Evolutionary conservation across 2,888 invertebrate species (phyloP).

Genomic region (Serripes groenlandicus): DNA sequence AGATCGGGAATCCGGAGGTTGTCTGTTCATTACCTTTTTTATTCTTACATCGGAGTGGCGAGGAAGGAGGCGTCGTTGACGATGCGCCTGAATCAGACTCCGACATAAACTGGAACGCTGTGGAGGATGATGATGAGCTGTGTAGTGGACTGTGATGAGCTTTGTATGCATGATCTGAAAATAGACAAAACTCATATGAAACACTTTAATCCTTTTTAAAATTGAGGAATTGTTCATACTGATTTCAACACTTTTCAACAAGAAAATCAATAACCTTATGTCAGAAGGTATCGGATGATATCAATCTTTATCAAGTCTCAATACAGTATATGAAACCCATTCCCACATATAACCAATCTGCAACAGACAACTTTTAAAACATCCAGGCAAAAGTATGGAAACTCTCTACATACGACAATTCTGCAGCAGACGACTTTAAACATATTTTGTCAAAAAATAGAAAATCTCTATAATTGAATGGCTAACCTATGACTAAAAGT

Average conservation of each 20-base stretch:
- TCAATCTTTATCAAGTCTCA: too few species aligned
- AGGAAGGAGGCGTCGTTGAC: conserved; percentile 74
- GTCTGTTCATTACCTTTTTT: conserved; percentile 83
- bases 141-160: conserved; percentile 62
- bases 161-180: conserved; percentile 70
- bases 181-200: neutral
- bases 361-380: too few species aligned
- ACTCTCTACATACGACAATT: too few species aligned
- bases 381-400: too few species aligned
- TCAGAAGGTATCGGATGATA: too few species aligned
- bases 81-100: conserved; percentile 71
- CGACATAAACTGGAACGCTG: conserved; percentile 58
- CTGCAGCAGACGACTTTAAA: too few species aligned
- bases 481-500: too few species aligned
- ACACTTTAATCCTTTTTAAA: neutral
- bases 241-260: neutral
- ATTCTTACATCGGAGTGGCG: conserved; percentile 75
- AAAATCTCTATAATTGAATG: too few species aligned
- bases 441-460: too few species aligned
- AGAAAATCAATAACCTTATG: neutral
- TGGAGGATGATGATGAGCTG: conserved; percentile 55
- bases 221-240: neutral
- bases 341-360: too few species aligned
- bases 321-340: too few species aligned
- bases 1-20: too few species aligned